phyloP scores from a whole-genome alignment of 1,140 invertebrate genomes.

The Eufriesea mexicana region DNA sequence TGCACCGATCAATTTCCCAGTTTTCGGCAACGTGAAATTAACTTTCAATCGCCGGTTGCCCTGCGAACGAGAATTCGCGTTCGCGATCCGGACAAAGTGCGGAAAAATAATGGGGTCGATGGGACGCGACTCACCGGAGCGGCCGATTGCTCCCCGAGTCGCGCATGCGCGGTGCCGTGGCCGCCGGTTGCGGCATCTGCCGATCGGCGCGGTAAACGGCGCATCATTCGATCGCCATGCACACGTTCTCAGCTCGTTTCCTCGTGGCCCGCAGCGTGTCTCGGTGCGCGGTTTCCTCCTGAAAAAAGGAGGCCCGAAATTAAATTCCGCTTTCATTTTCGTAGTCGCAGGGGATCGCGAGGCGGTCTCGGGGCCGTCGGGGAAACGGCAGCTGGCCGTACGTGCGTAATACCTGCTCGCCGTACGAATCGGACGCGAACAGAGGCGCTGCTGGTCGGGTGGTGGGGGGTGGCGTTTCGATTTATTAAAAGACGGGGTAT shows the following conservation, averaged over 20 bases:
- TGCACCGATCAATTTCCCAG: background rate
- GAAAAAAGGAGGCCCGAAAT: background rate
- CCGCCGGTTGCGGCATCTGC: background rate
- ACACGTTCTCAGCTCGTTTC: constrained; percentile 7
- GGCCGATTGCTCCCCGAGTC: background rate
- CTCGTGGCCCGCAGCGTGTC: background rate
- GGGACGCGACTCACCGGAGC: background rate
- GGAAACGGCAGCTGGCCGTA: constrained; percentile 45
- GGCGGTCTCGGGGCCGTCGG: background rate
- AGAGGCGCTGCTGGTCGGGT: too few relatives aligned
- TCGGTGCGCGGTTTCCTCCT: background rate
- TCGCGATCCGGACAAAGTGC: background rate
- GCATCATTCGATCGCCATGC: constrained; percentile 17
- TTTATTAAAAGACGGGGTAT: constrained; percentile 61
- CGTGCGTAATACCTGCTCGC: constrained; percentile 47
- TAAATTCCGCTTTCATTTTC: constrained; percentile 16
- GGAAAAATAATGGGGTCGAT: background rate
- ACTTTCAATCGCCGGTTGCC: background rate
- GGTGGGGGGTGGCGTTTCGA: constrained; percentile 25
- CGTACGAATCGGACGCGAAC: constrained; percentile 52
- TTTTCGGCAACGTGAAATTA: background rate
- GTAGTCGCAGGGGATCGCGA: background rate
- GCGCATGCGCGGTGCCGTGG: background rate
- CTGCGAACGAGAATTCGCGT: background rate
- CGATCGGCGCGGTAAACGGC: too few relatives aligned